These are phyloP conservation scores for Sminthurinus aureus DNA, from an alignment of 2,888 invertebrate genomes.

Conservation along the genomic window DNA sequence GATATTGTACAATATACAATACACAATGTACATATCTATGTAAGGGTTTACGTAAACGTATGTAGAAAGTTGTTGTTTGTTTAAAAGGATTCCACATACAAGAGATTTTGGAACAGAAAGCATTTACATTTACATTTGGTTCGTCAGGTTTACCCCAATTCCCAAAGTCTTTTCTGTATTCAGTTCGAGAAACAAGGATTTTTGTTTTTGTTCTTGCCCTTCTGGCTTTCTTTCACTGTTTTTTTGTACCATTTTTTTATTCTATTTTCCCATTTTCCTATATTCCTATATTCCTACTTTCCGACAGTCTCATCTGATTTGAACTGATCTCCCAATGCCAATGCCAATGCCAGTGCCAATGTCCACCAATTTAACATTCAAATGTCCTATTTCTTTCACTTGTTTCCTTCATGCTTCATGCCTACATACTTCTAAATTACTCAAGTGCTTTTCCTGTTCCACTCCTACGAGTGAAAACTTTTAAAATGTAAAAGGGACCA, in stretches of 20 bases:
- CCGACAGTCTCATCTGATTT: background rate
- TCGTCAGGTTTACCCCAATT: background rate
- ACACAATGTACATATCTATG: background rate
- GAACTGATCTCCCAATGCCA: background rate
- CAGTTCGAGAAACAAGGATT: background rate
- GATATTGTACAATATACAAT: background rate
- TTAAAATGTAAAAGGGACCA: background rate
- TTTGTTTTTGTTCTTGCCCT: slow-evolving; percentile 10
- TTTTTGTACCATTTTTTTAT: background rate
- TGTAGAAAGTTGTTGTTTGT: background rate
- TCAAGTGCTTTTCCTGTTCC: background rate
- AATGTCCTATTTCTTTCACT: background rate
- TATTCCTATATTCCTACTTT: background rate
- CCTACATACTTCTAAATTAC: background rate
- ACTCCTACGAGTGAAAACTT: background rate
- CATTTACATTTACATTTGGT: background rate
- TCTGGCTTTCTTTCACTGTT: background rate
- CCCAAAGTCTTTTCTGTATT: background rate
- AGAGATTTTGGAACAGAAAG: background rate
- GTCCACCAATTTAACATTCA: background rate
- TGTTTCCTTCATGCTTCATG: no score
- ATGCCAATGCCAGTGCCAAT: no score
- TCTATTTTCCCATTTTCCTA: slow-evolving; percentile 11
- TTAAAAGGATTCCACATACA: background rate
- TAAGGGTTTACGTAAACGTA: background rate